Evolutionary conservation across 1,140 invertebrate species (phyloP).

Genomic region (Thrips palmi): DNA sequence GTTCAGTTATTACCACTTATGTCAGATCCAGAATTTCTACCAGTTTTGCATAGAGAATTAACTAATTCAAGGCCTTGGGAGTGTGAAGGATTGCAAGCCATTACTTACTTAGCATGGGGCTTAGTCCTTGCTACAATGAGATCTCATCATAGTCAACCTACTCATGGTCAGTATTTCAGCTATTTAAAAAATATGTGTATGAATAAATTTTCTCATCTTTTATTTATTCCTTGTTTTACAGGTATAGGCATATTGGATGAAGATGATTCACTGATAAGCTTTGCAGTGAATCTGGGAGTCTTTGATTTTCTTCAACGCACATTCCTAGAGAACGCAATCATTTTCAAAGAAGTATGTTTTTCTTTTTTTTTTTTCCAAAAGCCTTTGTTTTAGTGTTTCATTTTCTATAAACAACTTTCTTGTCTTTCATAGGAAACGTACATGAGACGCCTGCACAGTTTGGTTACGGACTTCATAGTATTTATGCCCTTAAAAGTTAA

Average conservation of each 20-base stretch:
- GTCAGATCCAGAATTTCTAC: constrained; percentile 41
- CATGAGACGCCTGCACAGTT: constrained; percentile 58
- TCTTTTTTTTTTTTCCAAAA: constrained; percentile 11
- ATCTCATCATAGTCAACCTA: not conserved
- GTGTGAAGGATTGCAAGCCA: constrained; percentile 42
- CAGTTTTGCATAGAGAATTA: constrained; percentile 33
- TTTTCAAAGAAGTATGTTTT: constrained; percentile 45
- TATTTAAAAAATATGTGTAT: not conserved
- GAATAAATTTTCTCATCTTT: not conserved
- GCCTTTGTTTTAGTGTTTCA: constrained; percentile 12
- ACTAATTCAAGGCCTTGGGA: constrained; percentile 36
- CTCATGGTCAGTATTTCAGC: not conserved
- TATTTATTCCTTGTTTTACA: constrained; percentile 15
- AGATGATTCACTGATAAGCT: constrained; percentile 54
- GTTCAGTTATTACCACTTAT: constrained; percentile 53
- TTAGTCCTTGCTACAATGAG: constrained; percentile 56
- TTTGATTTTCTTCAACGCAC: constrained; percentile 59
- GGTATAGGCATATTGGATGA: constrained; percentile 40
- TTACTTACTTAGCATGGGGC: constrained; percentile 61
- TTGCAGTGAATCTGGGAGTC: constrained; percentile 58
- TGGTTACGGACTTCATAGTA: constrained; percentile 85
- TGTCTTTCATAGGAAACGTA: constrained; percentile 44
- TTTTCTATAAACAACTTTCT: constrained; percentile 1
- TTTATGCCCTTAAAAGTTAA: constrained; percentile 82
- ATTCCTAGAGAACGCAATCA: constrained; percentile 45